phyloP scores from a whole-genome alignment of 2,888 invertebrate species.

The Mesopsocus fuscifrons region DNA sequence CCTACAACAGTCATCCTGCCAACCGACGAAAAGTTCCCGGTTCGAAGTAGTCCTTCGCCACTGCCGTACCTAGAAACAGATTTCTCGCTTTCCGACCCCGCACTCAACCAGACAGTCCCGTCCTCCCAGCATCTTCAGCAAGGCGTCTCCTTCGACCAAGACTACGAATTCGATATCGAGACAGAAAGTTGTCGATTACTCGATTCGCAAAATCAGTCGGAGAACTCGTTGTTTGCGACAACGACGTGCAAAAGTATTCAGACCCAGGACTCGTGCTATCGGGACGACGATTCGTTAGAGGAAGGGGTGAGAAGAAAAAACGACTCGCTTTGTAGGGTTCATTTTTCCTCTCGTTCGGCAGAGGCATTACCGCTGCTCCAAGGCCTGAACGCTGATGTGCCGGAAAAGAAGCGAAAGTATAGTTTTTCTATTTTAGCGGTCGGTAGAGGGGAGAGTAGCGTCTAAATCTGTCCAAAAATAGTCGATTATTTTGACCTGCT shows the following conservation, averaged over 20 bases:
- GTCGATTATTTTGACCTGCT: too few species aligned
- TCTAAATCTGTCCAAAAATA: too few species aligned
- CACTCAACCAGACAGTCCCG: not conserved
- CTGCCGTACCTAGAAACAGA: slow-evolving; percentile 7
- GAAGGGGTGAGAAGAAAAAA: slow-evolving; percentile 2
- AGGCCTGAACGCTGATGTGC: slow-evolving; percentile 13
- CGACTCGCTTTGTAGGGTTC: slow-evolving; percentile 1
- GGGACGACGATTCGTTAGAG: slow-evolving; percentile 5
- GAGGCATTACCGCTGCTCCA: slow-evolving; percentile 14
- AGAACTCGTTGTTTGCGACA: not conserved
- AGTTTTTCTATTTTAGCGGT: slow-evolving; percentile 15
- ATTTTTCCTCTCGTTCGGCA: not conserved
- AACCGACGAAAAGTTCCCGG: slow-evolving; percentile 4
- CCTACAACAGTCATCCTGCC: slow-evolving; percentile 5
- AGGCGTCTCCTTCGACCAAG: slow-evolving; percentile 6
- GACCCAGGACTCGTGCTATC: slow-evolving; percentile 5
- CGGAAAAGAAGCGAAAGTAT: slow-evolving; percentile 14
- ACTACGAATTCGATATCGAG: slow-evolving; percentile 8
- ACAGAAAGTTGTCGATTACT: slow-evolving; percentile 1
- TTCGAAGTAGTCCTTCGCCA: not conserved
- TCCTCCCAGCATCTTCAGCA: not conserved
- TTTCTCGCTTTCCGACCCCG: slow-evolving; percentile 7
- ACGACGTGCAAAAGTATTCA: slow-evolving; percentile 6
- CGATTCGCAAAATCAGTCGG: slow-evolving; percentile 5
- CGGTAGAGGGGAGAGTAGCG: slow-evolving; percentile 17